These are phyloP conservation scores for Dromas ardeola DNA, from an alignment of 2,113 vertebrate genomes.

Conservation along the genomic window DNA sequence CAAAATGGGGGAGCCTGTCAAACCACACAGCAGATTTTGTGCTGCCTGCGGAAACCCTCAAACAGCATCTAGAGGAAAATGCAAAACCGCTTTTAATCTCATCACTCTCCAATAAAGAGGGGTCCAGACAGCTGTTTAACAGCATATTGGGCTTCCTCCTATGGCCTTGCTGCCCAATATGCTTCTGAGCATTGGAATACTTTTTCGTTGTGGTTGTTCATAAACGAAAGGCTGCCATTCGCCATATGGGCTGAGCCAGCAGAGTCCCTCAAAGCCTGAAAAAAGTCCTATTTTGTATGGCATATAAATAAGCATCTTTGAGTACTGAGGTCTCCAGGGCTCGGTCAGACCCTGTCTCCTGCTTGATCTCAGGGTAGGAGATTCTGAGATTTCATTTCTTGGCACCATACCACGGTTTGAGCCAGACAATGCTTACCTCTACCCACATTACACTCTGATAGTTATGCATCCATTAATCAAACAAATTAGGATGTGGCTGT, in stretches of 20 bases:
- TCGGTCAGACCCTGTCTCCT: background rate
- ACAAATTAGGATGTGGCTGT: background rate
- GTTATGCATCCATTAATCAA: background rate
- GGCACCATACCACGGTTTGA: background rate
- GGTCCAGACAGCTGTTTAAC: background rate
- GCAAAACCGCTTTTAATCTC: background rate
- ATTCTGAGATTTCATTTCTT: background rate
- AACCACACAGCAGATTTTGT: background rate
- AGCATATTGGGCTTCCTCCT: background rate
- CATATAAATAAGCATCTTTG: background rate
- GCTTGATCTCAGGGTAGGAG: background rate
- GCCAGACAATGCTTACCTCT: background rate
- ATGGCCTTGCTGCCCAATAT: background rate
- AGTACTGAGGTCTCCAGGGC: background rate
- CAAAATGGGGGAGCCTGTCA: background rate
- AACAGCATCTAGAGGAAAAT: background rate
- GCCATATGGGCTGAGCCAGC: constrained; percentile 21
- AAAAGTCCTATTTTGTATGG: background rate
- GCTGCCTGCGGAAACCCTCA: background rate
- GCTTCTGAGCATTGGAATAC: background rate
- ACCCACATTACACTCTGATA: background rate
- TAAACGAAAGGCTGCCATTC: background rate
- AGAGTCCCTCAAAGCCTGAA: background rate
- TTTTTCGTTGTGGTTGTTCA: background rate
- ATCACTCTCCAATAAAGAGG: background rate